A percentile compares a stretch with the other conserved stretches of the same genome.
These are phyloP conservation scores for Carposina sasakii DNA, from an alignment of 1,140 invertebrate species.

Conservation along the genomic window DNA sequence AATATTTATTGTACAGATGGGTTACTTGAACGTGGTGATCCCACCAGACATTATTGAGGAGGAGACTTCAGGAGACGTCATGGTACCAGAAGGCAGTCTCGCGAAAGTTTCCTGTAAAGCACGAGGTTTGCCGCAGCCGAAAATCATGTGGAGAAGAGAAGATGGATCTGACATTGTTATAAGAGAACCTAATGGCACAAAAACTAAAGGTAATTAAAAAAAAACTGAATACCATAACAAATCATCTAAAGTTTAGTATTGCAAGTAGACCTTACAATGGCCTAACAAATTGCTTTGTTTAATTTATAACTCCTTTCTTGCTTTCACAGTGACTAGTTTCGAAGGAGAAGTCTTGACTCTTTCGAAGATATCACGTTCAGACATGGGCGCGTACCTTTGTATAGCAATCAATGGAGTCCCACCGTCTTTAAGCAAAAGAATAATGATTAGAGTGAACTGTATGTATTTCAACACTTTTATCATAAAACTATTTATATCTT, in stretches of 20 bases:
- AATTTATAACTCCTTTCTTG: too few relatives aligned
- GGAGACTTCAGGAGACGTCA: conserved; percentile 86
- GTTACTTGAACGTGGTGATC: conserved; percentile 86
- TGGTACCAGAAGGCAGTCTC: conserved; percentile 85
- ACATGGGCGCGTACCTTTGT: conserved; percentile 92
- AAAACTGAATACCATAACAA: too few relatives aligned
- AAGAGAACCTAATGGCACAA: conserved; percentile 75
- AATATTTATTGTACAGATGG: conserved; percentile 75
- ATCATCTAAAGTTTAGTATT: too few relatives aligned
- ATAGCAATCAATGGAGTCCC: conserved; percentile 88
- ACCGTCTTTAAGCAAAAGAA: conserved; percentile 87
- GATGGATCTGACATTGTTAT: conserved; percentile 87
- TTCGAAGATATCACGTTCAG: conserved; percentile 85
- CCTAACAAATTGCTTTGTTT: too few relatives aligned
- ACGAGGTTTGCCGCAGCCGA: conserved; percentile 85
- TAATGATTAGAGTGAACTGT: conserved; percentile 89
- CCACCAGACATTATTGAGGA: conserved; percentile 88
- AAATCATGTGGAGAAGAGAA: conserved; percentile 88
- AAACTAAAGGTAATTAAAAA: conserved; percentile 74
- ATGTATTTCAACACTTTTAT: conserved; percentile 70
- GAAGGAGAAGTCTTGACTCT: conserved; percentile 84
- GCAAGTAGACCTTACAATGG: too few relatives aligned
- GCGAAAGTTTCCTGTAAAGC: conserved; percentile 79
- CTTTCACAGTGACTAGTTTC: conserved; percentile 71
- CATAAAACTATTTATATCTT: too few relatives aligned